phyloP scores from a whole-genome alignment of 1,140 invertebrate species.

The Lordiphosa clarofinis region DNA sequence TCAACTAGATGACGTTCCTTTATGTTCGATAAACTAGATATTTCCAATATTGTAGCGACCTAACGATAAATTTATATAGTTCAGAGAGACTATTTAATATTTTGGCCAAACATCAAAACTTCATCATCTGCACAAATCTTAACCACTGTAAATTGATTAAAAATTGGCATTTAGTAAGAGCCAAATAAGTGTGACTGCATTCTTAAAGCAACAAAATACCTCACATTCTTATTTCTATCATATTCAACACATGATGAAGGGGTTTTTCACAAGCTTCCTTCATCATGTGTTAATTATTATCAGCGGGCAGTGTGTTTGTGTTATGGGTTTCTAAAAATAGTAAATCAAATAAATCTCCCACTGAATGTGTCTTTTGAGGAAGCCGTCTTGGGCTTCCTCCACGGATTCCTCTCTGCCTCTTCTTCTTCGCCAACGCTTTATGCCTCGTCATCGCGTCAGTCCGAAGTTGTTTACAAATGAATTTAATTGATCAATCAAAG shows the following conservation, averaged over 20 bases:
- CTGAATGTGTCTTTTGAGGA: conserved; percentile 31
- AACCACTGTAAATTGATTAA: too few species aligned
- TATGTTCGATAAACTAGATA: too few species aligned
- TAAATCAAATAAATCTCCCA: conserved; percentile 25
- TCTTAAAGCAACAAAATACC: not conserved
- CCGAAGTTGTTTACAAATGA: conserved; percentile 73
- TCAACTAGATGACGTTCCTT: too few species aligned
- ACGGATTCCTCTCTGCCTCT: conserved; percentile 3
- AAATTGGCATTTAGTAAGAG: too few species aligned
- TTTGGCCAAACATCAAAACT: too few species aligned
- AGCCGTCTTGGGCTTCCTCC: conserved; percentile 17
- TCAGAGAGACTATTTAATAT: too few species aligned
- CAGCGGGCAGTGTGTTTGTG: conserved; percentile 7
- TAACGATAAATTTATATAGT: too few species aligned
- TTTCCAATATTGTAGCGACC: too few species aligned
- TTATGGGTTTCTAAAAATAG: conserved; percentile 30
- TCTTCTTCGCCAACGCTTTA: conserved; percentile 14
- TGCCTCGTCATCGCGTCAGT: conserved; percentile 40
- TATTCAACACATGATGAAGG: not conserved
- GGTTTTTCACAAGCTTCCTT: not conserved
- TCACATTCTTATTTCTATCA: not conserved
- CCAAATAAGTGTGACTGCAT: conserved; percentile 1
- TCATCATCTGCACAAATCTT: too few species aligned
- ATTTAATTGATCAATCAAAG: conserved; percentile 78
- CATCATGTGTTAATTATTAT: conserved; percentile 1